Percentiles rank a stretch among this genome's conserved stretches.
phyloP scores from a whole-genome alignment of 2,888 invertebrate genomes.

The Andrena haemorrhoa region DNA sequence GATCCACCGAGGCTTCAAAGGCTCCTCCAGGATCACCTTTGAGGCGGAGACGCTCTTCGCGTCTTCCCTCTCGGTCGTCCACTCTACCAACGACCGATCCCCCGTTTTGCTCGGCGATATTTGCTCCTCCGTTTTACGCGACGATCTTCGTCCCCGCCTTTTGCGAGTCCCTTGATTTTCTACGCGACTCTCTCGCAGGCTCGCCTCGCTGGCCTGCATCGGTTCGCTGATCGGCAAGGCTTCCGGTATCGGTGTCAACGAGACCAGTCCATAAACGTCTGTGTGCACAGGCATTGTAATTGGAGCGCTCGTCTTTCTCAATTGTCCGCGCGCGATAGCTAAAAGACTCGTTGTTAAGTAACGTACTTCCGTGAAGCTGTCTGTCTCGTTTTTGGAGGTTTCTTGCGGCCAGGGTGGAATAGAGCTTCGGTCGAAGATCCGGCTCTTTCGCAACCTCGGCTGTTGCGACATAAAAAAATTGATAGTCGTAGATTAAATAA shows the following conservation, averaged over 20 bases:
- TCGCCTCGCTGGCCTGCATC: neutral
- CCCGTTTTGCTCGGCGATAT: slow-evolving; percentile 26
- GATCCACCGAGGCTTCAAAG: slow-evolving; percentile 71
- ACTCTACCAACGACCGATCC: slow-evolving; percentile 31
- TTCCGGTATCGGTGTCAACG: slow-evolving; percentile 33
- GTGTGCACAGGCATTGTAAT: neutral
- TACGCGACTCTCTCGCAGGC: slow-evolving; percentile 18
- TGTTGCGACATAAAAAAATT: slow-evolving; percentile 3
- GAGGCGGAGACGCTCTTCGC: neutral
- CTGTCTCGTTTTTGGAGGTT: slow-evolving; percentile 9
- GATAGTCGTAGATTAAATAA: no score
- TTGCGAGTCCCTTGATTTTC: neutral
- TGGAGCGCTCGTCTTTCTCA: no score
- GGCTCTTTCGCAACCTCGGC: neutral
- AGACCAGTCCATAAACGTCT: slow-evolving; percentile 49
- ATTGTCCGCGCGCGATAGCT: neutral
- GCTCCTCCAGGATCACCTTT: slow-evolving; percentile 54
- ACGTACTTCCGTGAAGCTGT: slow-evolving; percentile 3
- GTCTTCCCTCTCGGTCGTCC: slow-evolving; percentile 26
- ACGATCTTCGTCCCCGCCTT: neutral
- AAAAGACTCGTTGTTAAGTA: neutral
- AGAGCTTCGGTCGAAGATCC: slow-evolving; percentile 37
- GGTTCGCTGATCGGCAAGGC: slow-evolving; percentile 10
- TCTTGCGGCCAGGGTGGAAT: slow-evolving; percentile 38
- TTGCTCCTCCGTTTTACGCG: neutral